A percentile compares a stretch with the other conserved stretches of the same genome.
phyloP scores from a whole-genome alignment of 2,113 vertebrate species.

The Mesoclemmys tuberculata region DNA sequence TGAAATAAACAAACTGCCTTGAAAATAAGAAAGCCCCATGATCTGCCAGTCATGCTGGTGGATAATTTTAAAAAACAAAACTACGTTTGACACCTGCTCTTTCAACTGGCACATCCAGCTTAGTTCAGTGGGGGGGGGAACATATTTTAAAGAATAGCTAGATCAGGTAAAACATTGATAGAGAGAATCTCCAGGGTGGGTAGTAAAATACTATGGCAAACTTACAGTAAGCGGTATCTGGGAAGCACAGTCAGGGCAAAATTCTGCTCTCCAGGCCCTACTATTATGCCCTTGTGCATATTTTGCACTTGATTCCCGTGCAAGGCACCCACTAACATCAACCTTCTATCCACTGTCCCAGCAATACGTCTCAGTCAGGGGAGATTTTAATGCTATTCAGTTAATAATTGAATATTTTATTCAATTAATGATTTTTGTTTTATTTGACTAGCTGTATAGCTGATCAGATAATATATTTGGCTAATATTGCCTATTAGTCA shows the following conservation, averaged over 20 bases:
- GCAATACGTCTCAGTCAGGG: not conserved
- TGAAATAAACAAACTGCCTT: conserved; percentile 17
- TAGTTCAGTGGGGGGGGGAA: not conserved
- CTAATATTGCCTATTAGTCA: not conserved
- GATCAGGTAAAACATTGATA: not conserved
- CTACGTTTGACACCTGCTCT: not conserved
- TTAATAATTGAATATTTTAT: not conserved
- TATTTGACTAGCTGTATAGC: no score
- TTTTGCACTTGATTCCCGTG: not conserved
- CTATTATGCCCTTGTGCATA: not conserved
- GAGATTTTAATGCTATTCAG: not conserved
- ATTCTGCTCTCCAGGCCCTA: not conserved
- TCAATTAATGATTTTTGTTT: not conserved
- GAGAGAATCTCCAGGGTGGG: not conserved
- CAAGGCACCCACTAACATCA: not conserved
- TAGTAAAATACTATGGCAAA: not conserved
- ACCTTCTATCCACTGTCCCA: not conserved
- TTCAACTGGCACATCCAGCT: not conserved
- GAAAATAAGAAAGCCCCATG: conserved; percentile 11
- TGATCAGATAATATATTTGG: not conserved
- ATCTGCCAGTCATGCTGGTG: not conserved
- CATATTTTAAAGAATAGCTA: not conserved
- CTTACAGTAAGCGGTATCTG: not conserved
- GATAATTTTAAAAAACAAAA: not conserved
- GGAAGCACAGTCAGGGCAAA: not conserved